These are phyloP conservation scores for Druon quercuslanigerum DNA, from an alignment of 1,140 invertebrate species.

Conservation along the genomic window DNA sequence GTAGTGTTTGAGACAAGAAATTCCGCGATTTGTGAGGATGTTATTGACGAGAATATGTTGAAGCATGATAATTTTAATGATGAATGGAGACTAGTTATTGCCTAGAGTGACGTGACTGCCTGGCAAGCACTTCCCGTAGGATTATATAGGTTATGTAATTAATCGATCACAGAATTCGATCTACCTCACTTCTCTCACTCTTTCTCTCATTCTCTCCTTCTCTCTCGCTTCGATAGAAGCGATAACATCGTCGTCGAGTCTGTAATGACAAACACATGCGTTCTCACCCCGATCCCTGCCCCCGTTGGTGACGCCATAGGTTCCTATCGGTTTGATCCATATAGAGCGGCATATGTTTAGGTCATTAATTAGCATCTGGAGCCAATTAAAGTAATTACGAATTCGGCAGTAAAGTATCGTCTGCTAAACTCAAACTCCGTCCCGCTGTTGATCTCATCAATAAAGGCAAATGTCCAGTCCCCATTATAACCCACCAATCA, in stretches of 20 bases:
- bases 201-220: conserved; percentile 23
- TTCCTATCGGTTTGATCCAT: conserved; percentile 65
- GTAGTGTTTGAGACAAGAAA: no score
- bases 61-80: no score
- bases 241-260: conserved; percentile 66
- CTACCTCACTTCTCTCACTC: conserved; percentile 35
- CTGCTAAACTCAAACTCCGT: conserved; percentile 36
- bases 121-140: background rate
- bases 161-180: conserved; percentile 56
- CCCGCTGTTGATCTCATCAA: conserved; percentile 43
- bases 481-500: background rate
- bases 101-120: background rate
- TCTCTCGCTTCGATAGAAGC: conserved; percentile 32
- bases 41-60: no score
- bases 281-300: conserved; percentile 47
- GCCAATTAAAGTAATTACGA: conserved; percentile 71
- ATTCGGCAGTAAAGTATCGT: conserved; percentile 69
- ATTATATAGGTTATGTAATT: conserved; percentile 29
- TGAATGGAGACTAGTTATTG: no score
- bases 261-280: conserved; percentile 72
- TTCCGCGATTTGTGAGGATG: no score
- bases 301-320: conserved; percentile 41
- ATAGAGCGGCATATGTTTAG: conserved; percentile 68
- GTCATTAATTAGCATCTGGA: conserved; percentile 74
- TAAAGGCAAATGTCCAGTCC: conserved; percentile 33